Evolutionary conservation across 2,888 invertebrate species (phyloP).

Genomic region (Drosophila birchii): DNA sequence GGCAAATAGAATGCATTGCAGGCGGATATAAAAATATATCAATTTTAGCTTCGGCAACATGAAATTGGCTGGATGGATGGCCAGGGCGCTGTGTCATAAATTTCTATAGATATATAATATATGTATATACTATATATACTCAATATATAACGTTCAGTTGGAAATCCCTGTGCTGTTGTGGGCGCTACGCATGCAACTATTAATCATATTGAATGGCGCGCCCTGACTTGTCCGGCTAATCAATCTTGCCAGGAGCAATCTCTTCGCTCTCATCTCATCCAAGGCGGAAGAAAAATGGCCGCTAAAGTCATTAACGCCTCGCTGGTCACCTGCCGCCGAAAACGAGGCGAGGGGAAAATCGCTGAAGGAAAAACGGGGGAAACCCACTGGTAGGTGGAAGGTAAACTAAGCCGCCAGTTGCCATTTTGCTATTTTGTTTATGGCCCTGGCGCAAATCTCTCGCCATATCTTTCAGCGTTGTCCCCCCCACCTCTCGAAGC

Average conservation of each 20-base stretch:
- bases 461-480: slow-evolving; percentile 14
- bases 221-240: slow-evolving; percentile 60
- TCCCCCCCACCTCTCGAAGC: not conserved
- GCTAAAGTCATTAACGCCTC: slow-evolving; percentile 79
- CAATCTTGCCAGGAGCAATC: slow-evolving; percentile 67
- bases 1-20: slow-evolving; percentile 16
- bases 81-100: slow-evolving; percentile 61
- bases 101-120: slow-evolving; percentile 50
- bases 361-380: slow-evolving; percentile 14
- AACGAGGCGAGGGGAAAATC: slow-evolving; percentile 33
- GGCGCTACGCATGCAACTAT: slow-evolving; percentile 74
- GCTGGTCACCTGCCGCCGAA: slow-evolving; percentile 66
- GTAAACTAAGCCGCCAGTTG: slow-evolving; percentile 63
- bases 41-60: slow-evolving; percentile 56
- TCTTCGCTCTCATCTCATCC: slow-evolving; percentile 37
- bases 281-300: slow-evolving; percentile 67
- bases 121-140: not conserved
- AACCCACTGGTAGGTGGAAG: slow-evolving; percentile 2
- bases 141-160: slow-evolving; percentile 4
- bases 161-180: slow-evolving; percentile 49
- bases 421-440: slow-evolving; percentile 73
- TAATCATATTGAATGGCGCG: slow-evolving; percentile 72
- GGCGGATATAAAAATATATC: slow-evolving; percentile 10
- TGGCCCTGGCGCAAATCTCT: slow-evolving; percentile 70
- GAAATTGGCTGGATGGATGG: slow-evolving; percentile 58